Evolutionary conservation across 2,113 vertebrate species (phyloP), one percentile per base, ranked within the genome.

Genomic region (Rhodinocichla rosea): DNA sequence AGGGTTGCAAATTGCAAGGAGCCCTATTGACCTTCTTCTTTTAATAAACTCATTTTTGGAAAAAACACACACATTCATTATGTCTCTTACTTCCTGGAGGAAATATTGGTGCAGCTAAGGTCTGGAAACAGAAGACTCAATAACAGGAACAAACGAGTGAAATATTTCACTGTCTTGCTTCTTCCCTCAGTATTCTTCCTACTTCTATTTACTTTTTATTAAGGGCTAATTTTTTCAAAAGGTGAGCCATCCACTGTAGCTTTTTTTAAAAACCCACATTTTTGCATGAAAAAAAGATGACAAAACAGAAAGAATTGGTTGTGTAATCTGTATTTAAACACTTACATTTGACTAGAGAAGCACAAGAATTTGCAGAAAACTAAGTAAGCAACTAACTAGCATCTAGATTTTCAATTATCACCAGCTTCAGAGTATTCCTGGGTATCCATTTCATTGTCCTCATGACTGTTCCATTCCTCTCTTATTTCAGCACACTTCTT

Each of bases 41-140:
- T 94, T 91, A 95, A 95, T 92, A 94, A 90, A 94, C 35, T 70
- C 17, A 55, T 73, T 80, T 95, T 90, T 78, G 75, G 63, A 73
- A 95, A 87, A 92, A 88, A 75, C 76, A 93, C 33, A 74, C 16
- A 63, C 67, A 59, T 90, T 85, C 89, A 90, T 94, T 90, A 95
- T 59, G 74, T 63, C 39, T 69, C 67, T 40, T 67, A 49, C 84
- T 94, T 92, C 84, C 79, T 83, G 55, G 55, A 90, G 78, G 71
- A 94, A 96, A 90, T 85, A 91, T 3, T 32, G 35, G 37, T 87
- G 63, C 35, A 83, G 45, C 75, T 80, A 60, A 74, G 49, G 42
- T 91, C 55, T 94, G 53, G 13, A 85, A 47, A 92, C 69, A 94
- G 44, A 89, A 89, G 32, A 68, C 30, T 65, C 39, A 94, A 42